Percentiles rank a stretch among this genome's conserved stretches.
phyloP scores from a whole-genome alignment of 2,113 vertebrate genomes.

The Planiliza haematocheilus region DNA sequence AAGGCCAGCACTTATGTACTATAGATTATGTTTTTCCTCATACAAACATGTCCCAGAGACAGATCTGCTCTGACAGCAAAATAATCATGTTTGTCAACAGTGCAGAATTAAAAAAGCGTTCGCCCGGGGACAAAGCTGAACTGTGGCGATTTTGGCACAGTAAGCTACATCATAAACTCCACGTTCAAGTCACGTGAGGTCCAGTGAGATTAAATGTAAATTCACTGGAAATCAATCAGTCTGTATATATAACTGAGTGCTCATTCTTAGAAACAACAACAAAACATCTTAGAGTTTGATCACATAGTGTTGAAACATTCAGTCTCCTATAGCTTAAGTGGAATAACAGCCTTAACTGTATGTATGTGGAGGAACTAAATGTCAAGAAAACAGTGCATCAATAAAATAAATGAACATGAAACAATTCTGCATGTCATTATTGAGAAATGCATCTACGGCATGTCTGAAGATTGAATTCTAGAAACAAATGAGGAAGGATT shows the following conservation, averaged over 20 bases:
- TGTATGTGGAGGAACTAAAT: not conserved
- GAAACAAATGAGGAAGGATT: too few relatives aligned
- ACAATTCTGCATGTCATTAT: not conserved
- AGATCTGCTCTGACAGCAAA: constrained; percentile 26
- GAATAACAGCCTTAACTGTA: not conserved
- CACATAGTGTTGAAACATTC: not conserved
- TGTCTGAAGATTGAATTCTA: too few relatives aligned
- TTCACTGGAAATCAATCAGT: not conserved
- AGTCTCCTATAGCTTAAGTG: not conserved
- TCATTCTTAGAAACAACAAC: not conserved
- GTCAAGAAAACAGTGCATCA: not conserved
- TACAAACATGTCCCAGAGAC: constrained; percentile 24
- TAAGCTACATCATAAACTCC: constrained; percentile 32
- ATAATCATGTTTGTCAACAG: constrained; percentile 53
- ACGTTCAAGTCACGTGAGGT: constrained; percentile 19
- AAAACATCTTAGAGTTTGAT: not conserved
- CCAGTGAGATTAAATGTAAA: not conserved
- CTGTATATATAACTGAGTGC: not conserved
- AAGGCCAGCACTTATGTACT: not conserved
- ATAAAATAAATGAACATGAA: too few relatives aligned
- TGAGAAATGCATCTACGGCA: too few relatives aligned
- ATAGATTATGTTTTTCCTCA: constrained; percentile 15
- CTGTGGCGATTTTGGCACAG: constrained; percentile 48
- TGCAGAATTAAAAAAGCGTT: constrained; percentile 36
- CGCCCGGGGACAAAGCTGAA: constrained; percentile 35